Conservation (phyloP, 2,113 vertebrate species). For the Parus major region DNA sequence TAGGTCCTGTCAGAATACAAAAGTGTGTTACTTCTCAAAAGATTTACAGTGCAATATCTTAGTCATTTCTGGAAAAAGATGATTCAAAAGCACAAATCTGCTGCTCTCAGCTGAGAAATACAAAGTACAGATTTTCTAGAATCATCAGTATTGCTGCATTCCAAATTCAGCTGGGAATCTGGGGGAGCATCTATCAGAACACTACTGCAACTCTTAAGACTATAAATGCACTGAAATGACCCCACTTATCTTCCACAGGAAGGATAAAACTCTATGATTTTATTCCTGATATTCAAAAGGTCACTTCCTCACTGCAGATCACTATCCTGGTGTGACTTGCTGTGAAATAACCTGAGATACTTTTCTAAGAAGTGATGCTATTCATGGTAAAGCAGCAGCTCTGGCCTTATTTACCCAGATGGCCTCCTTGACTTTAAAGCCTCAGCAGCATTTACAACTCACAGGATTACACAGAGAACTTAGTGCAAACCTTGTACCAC, state of each 20-base stretch:
- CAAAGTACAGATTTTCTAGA: conserved; percentile 27
- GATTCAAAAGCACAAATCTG: conserved; percentile 11
- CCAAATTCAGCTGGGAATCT: conserved; percentile 26
- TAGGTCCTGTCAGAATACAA: background rate
- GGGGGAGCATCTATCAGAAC: background rate
- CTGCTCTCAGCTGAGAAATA: conserved; percentile 34
- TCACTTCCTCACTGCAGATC: background rate
- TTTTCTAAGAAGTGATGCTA: background rate
- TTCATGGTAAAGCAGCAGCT: background rate
- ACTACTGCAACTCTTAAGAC: conserved; percentile 19
- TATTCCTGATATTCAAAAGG: background rate
- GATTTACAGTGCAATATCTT: background rate
- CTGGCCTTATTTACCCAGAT: background rate
- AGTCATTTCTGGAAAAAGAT: background rate
- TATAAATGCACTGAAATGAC: conserved; percentile 30
- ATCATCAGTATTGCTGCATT: background rate
- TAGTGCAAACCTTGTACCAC: background rate
- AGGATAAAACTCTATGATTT: conserved; percentile 22
- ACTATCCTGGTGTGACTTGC: background rate
- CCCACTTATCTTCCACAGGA: conserved; percentile 30
- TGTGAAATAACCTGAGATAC: background rate
- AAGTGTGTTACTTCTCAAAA: background rate
- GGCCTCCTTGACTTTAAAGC: background rate
- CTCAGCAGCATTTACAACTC: background rate
- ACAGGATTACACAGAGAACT: background rate